Conservation (phyloP, 1,140 invertebrate species). For the Coelopa frigida region DNA sequence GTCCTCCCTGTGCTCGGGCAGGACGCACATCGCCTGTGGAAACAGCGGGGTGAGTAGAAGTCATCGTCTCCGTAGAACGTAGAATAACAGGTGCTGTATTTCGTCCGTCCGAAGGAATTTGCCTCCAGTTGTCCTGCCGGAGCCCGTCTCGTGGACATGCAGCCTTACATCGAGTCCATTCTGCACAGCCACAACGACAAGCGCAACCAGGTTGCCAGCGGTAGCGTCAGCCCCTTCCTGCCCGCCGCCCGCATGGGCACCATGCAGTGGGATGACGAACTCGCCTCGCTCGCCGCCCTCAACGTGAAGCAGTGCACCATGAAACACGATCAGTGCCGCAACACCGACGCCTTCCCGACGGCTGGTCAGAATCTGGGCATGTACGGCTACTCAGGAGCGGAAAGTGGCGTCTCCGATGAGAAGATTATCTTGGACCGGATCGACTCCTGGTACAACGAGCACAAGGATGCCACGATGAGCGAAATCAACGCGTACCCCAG, state of each 20-base stretch:
- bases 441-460: slow-evolving; percentile 14
- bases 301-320: slow-evolving; percentile 22
- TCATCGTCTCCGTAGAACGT: not conserved
- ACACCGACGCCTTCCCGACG: slow-evolving; percentile 10
- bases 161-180: no score
- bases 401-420: no score
- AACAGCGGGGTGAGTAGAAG: slow-evolving; percentile 24
- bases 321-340: slow-evolving; percentile 18
- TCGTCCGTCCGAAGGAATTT: no score
- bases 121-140: no score
- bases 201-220: slow-evolving; percentile 13
- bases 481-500: not conserved
- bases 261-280: slow-evolving; percentile 23
- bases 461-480: slow-evolving; percentile 1
- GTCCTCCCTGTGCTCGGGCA: slow-evolving; percentile 16
- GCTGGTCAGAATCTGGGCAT: slow-evolving; percentile 19
- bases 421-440: not conserved
- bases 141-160: no score
- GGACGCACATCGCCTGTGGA: slow-evolving; percentile 26
- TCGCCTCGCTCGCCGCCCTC: slow-evolving; percentile 22
- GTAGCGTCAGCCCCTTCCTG: not conserved
- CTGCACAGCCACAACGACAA: slow-evolving; percentile 9
- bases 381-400: not conserved
- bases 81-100: no score
- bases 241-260: slow-evolving; percentile 23